Evolutionary conservation across 1,140 invertebrate species (phyloP), one percentile per base, ranked within the genome.

Genomic region (Listronotus bonariensis): DNA sequence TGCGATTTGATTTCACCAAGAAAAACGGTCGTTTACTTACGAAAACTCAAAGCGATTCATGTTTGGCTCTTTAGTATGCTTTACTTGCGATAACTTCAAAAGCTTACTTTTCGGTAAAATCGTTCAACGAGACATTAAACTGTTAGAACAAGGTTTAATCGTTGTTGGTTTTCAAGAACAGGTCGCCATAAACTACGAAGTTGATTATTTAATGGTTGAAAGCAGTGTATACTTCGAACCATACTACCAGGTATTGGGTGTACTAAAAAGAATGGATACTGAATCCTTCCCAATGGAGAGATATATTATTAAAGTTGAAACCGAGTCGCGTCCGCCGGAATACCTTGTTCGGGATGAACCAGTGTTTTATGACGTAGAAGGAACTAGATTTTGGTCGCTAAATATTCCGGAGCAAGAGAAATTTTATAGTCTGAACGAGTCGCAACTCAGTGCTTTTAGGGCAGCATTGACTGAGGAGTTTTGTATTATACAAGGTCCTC

Each of bases 401-500:
- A 49, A 56, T 59, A 14, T 40, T 57, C 62, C 57, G 46, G 14
- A 48, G 85, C 8, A 57, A 0, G 46, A 15, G 40, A 52, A 17
- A 32, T 69, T 67, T 54, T 57, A 64, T 55, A 67, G 72, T n/a
- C 77, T 88, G 9, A 84, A 89, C 75, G 72, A 81, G 32, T 82
- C 82, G 48, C 89, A 91, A 74, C 79, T 78, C 42, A 71, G 73
- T 12, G 88, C 88, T 0, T 85, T 84, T 64, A 76, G 80, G 65
- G 77, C 83, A 31, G 86, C 87, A 0, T 68, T 90, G 11, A 84
- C 80, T 0, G 80, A 83, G 46, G 84, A 89, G 71, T 86, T 90
- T 68, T 80, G 84, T 3, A 79, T 95, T 1, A 93, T 94, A 65
- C 92, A 94, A 81, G 88, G 88, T 0, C 87, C 88, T 10, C 91